phyloP scores from a whole-genome alignment of 2,888 invertebrate species.

The Dioctria linearis region DNA sequence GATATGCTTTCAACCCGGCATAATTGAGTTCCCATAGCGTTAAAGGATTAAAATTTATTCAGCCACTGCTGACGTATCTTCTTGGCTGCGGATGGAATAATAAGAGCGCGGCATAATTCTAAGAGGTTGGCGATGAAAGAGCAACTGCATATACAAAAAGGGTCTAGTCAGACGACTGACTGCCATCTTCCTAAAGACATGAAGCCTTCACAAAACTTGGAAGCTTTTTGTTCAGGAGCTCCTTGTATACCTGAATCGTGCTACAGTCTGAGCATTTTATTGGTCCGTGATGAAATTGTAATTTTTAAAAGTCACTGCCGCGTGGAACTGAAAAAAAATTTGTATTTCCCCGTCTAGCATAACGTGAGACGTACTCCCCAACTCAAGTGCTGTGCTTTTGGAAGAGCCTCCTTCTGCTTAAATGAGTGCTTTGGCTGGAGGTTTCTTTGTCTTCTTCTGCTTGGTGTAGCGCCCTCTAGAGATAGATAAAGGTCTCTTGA shows the following conservation, averaged over 20 bases:
- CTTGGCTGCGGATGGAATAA: slow-evolving; percentile 10
- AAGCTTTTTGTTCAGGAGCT: slow-evolving; percentile 13
- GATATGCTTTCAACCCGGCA: not conserved
- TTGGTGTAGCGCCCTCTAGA: too few relatives aligned
- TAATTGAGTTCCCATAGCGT: not conserved
- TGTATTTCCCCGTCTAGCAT: not conserved
- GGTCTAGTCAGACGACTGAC: slow-evolving; percentile 29
- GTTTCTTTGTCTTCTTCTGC: not conserved
- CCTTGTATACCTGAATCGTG: slow-evolving; percentile 18
- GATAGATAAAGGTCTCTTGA: too few relatives aligned
- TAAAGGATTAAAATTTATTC: slow-evolving; percentile 3
- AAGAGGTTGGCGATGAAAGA: slow-evolving; percentile 29
- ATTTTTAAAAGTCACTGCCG: slow-evolving; percentile 42
- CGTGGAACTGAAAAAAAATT: not conserved
- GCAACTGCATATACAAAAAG: slow-evolving; percentile 2
- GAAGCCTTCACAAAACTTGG: not conserved
- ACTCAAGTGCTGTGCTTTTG: not conserved
- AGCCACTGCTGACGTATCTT: slow-evolving; percentile 28
- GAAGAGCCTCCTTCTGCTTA: not conserved
- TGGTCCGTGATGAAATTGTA: slow-evolving; percentile 31
- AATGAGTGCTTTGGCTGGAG: not conserved
- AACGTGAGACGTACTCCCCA: not conserved
- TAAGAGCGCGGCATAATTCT: slow-evolving; percentile 25
- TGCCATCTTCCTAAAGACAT: not conserved
- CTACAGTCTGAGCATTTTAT: slow-evolving; percentile 34